Conservation (phyloP, 1,140 invertebrate genomes). For the Papilio aristodemus region DNA sequence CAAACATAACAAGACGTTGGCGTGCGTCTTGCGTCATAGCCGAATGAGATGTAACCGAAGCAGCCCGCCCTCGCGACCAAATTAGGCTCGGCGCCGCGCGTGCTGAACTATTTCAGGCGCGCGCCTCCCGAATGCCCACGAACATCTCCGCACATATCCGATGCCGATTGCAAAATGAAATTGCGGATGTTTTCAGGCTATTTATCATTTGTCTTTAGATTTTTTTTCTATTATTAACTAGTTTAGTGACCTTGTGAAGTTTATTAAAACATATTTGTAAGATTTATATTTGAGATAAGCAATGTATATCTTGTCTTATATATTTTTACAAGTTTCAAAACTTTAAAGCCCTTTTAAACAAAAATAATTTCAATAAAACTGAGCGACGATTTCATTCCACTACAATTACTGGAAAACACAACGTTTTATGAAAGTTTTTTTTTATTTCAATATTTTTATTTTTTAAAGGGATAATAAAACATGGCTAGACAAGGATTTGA, state of each 20-base stretch:
- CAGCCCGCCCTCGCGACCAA: slow-evolving; percentile 58
- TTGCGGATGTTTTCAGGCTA: neutral
- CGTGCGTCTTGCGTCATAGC: slow-evolving; percentile 40
- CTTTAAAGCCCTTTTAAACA: too few species aligned
- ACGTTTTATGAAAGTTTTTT: neutral
- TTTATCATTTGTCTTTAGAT: too few species aligned
- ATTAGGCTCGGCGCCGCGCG: slow-evolving; percentile 66
- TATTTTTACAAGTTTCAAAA: too few species aligned
- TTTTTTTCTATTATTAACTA: too few species aligned
- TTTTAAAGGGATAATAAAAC: neutral
- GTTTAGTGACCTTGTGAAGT: too few species aligned
- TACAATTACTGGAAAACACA: too few species aligned
- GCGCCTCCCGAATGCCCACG: slow-evolving; percentile 47
- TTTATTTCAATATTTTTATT: neutral
- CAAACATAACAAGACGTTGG: neutral
- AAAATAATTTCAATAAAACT: too few species aligned
- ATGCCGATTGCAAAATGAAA: slow-evolving; percentile 58
- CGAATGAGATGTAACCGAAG: slow-evolving; percentile 62
- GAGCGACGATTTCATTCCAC: too few species aligned
- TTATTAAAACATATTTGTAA: too few species aligned
- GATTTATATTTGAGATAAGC: too few species aligned
- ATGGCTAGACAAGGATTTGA: slow-evolving; percentile 24
- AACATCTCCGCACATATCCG: slow-evolving; percentile 44
- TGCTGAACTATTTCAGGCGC: slow-evolving; percentile 69
- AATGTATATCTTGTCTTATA: too few species aligned